Percentiles rank a stretch among this genome's conserved stretches.
Evolutionary conservation across 2,888 invertebrate genomes (phyloP).

Genomic region (Gastracanthus pulcherrimus): DNA sequence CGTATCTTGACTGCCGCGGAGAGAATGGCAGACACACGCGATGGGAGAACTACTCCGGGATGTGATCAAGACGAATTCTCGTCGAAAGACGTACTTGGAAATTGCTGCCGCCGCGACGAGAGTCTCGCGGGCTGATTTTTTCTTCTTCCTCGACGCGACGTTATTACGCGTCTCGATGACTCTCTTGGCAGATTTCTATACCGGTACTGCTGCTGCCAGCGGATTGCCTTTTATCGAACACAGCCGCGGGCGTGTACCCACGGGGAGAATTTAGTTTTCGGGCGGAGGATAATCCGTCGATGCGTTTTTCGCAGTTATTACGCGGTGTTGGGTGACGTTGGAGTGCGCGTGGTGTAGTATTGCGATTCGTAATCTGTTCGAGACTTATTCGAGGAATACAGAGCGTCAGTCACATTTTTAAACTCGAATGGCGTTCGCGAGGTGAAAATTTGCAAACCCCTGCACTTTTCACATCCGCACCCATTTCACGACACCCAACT

Average conservation of each 20-base stretch:
- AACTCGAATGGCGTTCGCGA: no score
- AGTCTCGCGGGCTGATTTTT: neutral
- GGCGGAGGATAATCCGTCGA: constrained; percentile 2
- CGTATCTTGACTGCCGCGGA: neutral
- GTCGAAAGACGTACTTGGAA: neutral
- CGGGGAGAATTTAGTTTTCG: constrained; percentile 2
- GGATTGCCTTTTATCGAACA: constrained; percentile 22
- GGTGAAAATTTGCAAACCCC: no score
- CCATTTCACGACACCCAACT: neutral
- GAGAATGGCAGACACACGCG: neutral
- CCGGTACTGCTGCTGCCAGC: neutral
- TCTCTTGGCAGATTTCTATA: constrained; percentile 18
- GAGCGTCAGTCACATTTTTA: no score
- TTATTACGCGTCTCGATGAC: constrained; percentile 40
- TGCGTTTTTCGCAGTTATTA: constrained; percentile 14
- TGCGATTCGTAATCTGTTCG: no score
- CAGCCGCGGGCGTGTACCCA: neutral
- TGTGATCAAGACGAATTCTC: constrained; percentile 29
- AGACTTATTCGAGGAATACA: no score
- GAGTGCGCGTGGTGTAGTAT: neutral
- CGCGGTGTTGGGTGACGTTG: neutral
- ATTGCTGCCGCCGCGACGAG: constrained; percentile 1
- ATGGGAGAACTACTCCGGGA: neutral
- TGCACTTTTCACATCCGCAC: neutral
- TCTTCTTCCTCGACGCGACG: neutral